Evolutionary conservation across 1,140 invertebrate genomes (phyloP), one percentile per base, ranked within the genome.

Genomic region (Stegodyphus mimosarum): DNA sequence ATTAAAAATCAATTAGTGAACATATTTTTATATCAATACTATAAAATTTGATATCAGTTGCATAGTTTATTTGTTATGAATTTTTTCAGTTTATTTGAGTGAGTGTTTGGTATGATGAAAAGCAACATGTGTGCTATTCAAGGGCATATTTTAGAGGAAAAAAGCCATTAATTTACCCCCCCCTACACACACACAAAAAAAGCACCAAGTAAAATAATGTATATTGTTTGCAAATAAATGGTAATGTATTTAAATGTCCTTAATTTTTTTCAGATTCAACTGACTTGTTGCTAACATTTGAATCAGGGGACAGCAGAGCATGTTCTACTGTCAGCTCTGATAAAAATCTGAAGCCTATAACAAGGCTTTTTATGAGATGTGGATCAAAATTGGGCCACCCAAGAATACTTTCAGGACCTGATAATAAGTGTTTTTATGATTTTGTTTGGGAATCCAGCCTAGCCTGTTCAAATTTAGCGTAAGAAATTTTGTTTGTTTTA

Each of bases 361-460:
- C 80, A 7, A 74, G 80, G n/a, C 15, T 83, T 10, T 83, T 83
- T 17, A 83, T 83, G 80, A n/a, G 49, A 11, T 88, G 87, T 76
- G 79, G 80, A 2, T 67, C 17, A 7, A 17, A 71, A 5, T 66
- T 74, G 5, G 86, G 87, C 10, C n/a, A 66, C 6, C 78, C 86
- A 11, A 79, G 55, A 33, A 71, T 85, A 4, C 72, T 74, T 15
- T 71, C 63, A 55, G 76, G 83, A 13, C 78, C 81, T n/a, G 64
- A 66, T 13, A 72, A 83, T 48, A 79, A 88, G 70, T 91, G 90
- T 88, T 83, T 86, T 64, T 90, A 89, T 87, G 77, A 89, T 7
- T 91, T 91, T 86, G 70, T 87, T 17, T 91, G 90, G 90, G 87
- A 89, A 50, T 90, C 90, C 7, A 87, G 87, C 74, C 66, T 89